These are phyloP conservation scores for Tokudaia muenninki DNA, from an alignment of 2,797 vertebrate genomes.

Conservation along the genomic window DNA sequence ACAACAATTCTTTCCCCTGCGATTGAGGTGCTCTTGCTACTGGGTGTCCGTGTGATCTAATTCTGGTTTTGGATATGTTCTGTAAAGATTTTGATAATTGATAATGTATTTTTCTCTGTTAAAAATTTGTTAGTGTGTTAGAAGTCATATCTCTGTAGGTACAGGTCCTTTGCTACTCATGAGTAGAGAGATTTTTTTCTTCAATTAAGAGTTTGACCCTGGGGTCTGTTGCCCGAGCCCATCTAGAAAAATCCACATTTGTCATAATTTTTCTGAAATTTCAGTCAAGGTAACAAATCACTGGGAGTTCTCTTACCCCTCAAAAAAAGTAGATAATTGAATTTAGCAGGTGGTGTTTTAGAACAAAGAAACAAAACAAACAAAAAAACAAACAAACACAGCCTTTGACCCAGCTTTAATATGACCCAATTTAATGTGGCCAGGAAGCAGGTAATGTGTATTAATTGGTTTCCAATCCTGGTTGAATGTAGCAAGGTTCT, in stretches of 20 bases:
- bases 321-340: not conserved
- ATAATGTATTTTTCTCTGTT: constrained; percentile 85
- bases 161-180: constrained; percentile 63
- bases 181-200: constrained; percentile 77
- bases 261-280: constrained; percentile 1
- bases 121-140: constrained; percentile 80
- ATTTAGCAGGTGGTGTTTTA: not conserved
- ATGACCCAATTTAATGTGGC: constrained; percentile 22
- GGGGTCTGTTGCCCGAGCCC: constrained; percentile 82
- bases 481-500: not conserved
- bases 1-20: constrained; percentile 68
- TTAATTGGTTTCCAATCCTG: constrained; percentile 1
- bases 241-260: constrained; percentile 55
- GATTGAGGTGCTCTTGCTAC: constrained; percentile 82
- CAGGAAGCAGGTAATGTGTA: constrained; percentile 12
- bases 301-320: not conserved
- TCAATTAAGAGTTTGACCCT: constrained; percentile 82
- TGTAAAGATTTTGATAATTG: constrained; percentile 82
- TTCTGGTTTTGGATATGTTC: constrained; percentile 73
- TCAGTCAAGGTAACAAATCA: not conserved
- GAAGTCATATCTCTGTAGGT: constrained; percentile 78
- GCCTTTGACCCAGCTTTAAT: not conserved
- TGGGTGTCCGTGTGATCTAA: constrained; percentile 75
- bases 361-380: not conserved
- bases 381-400: too few relatives aligned